phyloP scores from a whole-genome alignment of 2,797 vertebrate genomes.

The Mustela erminea region DNA sequence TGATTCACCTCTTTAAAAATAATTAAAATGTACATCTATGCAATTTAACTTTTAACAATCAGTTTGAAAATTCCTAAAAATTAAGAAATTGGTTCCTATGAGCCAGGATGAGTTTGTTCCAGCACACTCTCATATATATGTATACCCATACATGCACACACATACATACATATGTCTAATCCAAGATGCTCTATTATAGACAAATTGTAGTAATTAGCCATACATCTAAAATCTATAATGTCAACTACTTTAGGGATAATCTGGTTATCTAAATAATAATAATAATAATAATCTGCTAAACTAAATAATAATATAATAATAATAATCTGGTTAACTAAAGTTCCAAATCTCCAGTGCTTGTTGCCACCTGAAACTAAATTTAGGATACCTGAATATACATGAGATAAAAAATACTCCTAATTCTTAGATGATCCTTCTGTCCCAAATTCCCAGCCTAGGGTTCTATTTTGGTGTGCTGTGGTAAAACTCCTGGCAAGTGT shows the following conservation, averaged over 20 bases:
- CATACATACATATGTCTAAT: background rate
- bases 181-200: background rate
- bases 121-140: background rate
- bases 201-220: background rate
- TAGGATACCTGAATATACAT: background rate
- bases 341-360: background rate
- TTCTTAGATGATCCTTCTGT: background rate
- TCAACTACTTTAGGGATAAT: background rate
- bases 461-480: background rate
- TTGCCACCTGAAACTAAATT: background rate
- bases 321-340: too few relatives aligned
- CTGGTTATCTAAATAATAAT: background rate
- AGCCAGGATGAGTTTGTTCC: background rate
- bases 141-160: accelerated
- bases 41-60: background rate
- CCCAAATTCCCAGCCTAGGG: background rate
- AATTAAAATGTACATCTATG: background rate
- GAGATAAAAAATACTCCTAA: background rate
- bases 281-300: too few relatives aligned
- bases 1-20: background rate
- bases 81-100: background rate
- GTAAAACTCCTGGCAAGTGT: background rate
- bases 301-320: too few relatives aligned
- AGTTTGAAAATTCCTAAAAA: background rate
- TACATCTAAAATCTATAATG: background rate